Percentiles rank a stretch among this genome's conserved stretches.
Evolutionary conservation across 2,113 vertebrate species (phyloP).

Genomic region (Chaetorhynchus papuensis): DNA sequence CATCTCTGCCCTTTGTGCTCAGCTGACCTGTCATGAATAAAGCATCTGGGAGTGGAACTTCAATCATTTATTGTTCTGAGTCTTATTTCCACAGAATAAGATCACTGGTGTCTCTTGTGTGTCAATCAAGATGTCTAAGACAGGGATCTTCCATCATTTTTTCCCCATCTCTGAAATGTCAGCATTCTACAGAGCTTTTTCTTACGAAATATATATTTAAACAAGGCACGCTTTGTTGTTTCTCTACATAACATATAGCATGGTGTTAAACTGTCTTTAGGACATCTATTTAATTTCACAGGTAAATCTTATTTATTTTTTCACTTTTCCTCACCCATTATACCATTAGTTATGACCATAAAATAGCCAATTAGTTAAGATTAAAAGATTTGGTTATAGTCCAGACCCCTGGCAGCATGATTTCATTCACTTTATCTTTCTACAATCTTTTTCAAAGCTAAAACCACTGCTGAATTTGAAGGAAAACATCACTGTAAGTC

Average conservation of each 20-base stretch:
- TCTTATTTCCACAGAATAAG: neutral
- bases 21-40: neutral
- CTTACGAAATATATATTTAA: neutral
- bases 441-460: neutral
- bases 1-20: neutral
- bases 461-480: neutral
- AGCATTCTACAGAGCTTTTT: neutral
- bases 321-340: neutral
- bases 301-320: neutral
- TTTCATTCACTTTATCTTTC: neutral
- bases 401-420: neutral
- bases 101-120: neutral
- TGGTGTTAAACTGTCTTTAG: neutral
- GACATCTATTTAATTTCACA: neutral
- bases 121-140: neutral
- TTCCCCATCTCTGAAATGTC: neutral
- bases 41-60: neutral
- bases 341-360: neutral
- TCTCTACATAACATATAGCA: neutral
- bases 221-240: neutral
- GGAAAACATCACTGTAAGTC: neutral
- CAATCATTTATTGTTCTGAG: neutral
- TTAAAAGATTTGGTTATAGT: neutral
- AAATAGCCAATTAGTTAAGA: neutral
- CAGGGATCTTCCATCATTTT: neutral